Conservation (phyloP, 2,113 vertebrate genomes). For the Elephantulus edwardii region DNA sequence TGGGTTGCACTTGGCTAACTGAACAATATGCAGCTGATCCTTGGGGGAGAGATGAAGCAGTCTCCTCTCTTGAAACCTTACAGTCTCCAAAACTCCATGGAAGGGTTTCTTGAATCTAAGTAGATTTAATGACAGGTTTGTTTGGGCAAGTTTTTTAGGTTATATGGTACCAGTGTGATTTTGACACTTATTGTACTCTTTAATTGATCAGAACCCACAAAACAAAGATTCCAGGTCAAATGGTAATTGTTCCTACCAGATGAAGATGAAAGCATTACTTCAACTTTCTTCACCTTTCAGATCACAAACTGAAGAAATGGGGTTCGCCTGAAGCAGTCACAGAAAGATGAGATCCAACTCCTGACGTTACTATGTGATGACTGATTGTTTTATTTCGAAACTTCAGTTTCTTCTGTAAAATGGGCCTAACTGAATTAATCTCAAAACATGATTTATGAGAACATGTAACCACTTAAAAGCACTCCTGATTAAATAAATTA, state of each 20-base stretch:
- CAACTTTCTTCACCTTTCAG: not conserved
- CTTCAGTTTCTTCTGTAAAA: too few relatives aligned
- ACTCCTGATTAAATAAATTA: not conserved
- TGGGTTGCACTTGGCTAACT: too few relatives aligned
- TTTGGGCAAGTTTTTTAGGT: not conserved
- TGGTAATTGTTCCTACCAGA: not conserved
- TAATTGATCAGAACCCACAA: not conserved
- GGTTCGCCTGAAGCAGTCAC: not conserved
- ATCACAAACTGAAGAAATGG: not conserved
- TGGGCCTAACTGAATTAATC: not conserved
- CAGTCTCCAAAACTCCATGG: too few relatives aligned
- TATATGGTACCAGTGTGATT: not conserved
- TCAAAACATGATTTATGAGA: conserved; percentile 1
- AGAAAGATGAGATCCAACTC: not conserved
- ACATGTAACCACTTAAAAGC: not conserved
- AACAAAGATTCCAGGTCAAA: conserved; percentile 18
- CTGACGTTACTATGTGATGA: not conserved
- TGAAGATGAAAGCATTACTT: not conserved
- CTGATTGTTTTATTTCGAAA: too few relatives aligned
- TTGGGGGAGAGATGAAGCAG: too few relatives aligned
- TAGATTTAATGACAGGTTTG: not conserved
- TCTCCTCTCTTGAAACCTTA: too few relatives aligned
- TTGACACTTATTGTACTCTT: not conserved
- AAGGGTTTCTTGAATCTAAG: not conserved
- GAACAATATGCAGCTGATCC: not conserved